Evolutionary conservation across 2,113 vertebrate species (phyloP), one percentile per base, ranked within the genome.

Genomic region (Poicephalus gulielmi): DNA sequence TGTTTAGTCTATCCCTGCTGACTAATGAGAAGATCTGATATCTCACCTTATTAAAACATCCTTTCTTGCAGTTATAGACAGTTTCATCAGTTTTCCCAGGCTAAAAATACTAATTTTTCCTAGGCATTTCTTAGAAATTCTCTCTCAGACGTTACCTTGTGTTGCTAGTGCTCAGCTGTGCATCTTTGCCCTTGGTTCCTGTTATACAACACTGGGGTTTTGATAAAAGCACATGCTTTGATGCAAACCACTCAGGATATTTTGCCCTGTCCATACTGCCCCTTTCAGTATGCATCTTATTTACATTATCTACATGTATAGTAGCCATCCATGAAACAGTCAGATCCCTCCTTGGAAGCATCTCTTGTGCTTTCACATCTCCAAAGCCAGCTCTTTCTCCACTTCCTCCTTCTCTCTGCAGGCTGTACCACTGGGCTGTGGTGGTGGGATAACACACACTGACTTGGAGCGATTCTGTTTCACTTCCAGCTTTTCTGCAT

Each of bases 381-480:
- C 86, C 86, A 81, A 41, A 12, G 37, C 35, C 33, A 60, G 49
- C 30, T 74, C 39, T 8, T 71, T 86, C 39, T 59, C 92, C 6
- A 1, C 3, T 22, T 59, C 89, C 6, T 88, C 80, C 33, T 90
- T 68, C 31, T 75, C n/a, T 0, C 9, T 41, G 24, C 78, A 14
- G 39, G 81, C 30, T 0, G 18, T 4, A 1, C 11, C 14, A 0
- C 63, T 7, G 41, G 69, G 68, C 49, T 85, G 94, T 3, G 23
- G 18, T 0, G 41, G 64, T 0, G 83, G 90, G 52, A 95, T 93
- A 82, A 64, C 86, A 13, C 94, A 91, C 53, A 94, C 44, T 0
- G 95, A 97, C 67, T 85, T 67, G 2, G 93, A 97, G 0, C 96
- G 80, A 81, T 27, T 84, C 69, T 86, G 83, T 30, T 95, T 92